Base-by-base conservation (phyloP, 2,888 invertebrate species). In the Aporophyla lueneburgensis region DNA sequence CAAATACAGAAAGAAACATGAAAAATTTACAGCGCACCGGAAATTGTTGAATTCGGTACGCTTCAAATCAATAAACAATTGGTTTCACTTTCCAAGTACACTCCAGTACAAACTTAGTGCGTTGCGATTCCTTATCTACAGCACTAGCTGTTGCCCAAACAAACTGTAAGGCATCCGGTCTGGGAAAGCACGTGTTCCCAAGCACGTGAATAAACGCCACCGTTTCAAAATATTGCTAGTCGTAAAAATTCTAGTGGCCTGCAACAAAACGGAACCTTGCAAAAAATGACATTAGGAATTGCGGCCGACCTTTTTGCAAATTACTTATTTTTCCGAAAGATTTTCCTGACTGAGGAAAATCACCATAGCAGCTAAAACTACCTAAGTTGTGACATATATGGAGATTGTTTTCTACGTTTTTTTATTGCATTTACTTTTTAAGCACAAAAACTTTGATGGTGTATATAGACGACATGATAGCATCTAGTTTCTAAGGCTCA, bases 161-260 rank as follows among this genome's bases (percentile, higher is more conserved):
- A 91, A 87, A 77, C 71, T 75, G 71, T 61, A 69, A 79, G 61
- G 81, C 87, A 85, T 89, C 90, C 90, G 89, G 88, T 84, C 53
- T 53, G 76, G 58, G 19, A 68, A 67, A 84, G 77, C 91, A 91
- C 91, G 91, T 90, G 91, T 81, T 82, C n/a, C 40, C 27, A 66
- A 79, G 65, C 88, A 89, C 87, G 89, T 90, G 88, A 87, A 86
- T 61, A 78, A 65, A 71, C 68, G 81, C 83, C 66, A 75, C 82
- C 78, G 86, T 89, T 90, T 91, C 89, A 88, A 91, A 91, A 91
- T 91, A 91, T 89, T 86, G 83, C 83, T 80, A 89, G 85, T 90
- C 91, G 91, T 91, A 90, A 91, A 90, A 90, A 89, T 82, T 77
- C 68, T 81, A 76, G 73, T 72, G 73, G 76, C 33, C 53, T 63